Percentiles rank a stretch among this genome's conserved stretches.
These are phyloP conservation scores for Parotocinclus haroldoi DNA, from an alignment of 2,797 vertebrate genomes.

Conservation along the genomic window DNA sequence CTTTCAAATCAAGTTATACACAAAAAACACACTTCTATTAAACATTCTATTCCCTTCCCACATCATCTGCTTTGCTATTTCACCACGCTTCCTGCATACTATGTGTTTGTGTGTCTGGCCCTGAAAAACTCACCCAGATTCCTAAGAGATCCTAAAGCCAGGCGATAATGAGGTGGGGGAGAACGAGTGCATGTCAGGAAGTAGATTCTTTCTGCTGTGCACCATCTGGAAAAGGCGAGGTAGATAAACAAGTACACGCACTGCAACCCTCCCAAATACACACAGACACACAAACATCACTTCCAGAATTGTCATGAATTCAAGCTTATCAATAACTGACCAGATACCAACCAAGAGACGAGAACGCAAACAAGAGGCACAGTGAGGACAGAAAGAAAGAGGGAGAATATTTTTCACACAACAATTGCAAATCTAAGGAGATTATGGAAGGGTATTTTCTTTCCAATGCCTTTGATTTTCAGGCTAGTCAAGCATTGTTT, in stretches of 20 bases:
- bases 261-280: constrained; percentile 54
- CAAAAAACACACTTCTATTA: no score
- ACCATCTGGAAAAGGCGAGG: constrained; percentile 75
- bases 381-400: constrained; percentile 24
- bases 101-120: constrained; percentile 50
- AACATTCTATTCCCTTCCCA: no score
- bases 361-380: constrained; percentile 64
- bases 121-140: constrained; percentile 56
- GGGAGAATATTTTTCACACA: constrained; percentile 38
- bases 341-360: constrained; percentile 68
- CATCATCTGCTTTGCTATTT: no score
- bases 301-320: constrained; percentile 70
- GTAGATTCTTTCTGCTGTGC: constrained; percentile 70
- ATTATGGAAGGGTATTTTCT: constrained; percentile 56
- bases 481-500: constrained; percentile 60
- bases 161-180: constrained; percentile 50
- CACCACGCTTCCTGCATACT: not conserved
- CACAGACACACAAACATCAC: constrained; percentile 45
- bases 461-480: constrained; percentile 48
- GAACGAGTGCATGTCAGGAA: constrained; percentile 61
- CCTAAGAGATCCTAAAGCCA: constrained; percentile 57
- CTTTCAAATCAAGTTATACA: no score
- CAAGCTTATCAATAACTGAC: constrained; percentile 75
- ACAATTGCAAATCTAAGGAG: constrained; percentile 66
- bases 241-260: constrained; percentile 74